A percentile compares a stretch with the other conserved stretches of the same genome.
These are phyloP conservation scores for Drosophila arizonae DNA, from an alignment of 1,140 invertebrate genomes.

Conservation along the genomic window DNA sequence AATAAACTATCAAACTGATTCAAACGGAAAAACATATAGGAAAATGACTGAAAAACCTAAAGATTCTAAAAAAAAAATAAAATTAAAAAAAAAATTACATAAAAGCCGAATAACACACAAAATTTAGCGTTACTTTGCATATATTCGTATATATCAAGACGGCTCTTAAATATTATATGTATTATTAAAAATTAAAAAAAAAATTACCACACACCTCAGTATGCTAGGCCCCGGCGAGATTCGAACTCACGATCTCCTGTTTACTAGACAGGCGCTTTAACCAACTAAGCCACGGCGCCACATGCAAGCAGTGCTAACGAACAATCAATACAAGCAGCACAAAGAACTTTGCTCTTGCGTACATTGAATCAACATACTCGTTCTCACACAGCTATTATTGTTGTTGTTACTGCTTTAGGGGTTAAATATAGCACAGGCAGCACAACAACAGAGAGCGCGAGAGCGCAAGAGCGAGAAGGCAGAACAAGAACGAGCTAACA, in stretches of 20 bases:
- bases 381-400: not conserved
- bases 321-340: conserved; percentile 30
- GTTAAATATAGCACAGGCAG: conserved; percentile 30
- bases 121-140: no score
- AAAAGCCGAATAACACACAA: no score
- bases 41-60: not conserved
- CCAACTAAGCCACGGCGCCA: conserved; percentile 85
- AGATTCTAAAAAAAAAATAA: no score
- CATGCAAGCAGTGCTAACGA: conserved; percentile 23
- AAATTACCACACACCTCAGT: not conserved
- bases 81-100: not conserved
- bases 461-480: not conserved
- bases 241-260: conserved; percentile 86
- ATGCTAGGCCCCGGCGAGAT: conserved; percentile 84
- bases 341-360: not conserved
- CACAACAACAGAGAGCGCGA: not conserved
- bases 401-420: conserved; percentile 2
- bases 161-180: no score
- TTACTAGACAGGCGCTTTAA: conserved; percentile 87
- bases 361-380: not conserved
- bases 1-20: no score
- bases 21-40: no score
- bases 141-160: no score
- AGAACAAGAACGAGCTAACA: conserved; percentile 3
- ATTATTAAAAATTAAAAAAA: conserved; percentile 1